These are phyloP conservation scores for Trichosurus vulpecula DNA, from an alignment of 2,797 vertebrate species.

Conservation along the genomic window DNA sequence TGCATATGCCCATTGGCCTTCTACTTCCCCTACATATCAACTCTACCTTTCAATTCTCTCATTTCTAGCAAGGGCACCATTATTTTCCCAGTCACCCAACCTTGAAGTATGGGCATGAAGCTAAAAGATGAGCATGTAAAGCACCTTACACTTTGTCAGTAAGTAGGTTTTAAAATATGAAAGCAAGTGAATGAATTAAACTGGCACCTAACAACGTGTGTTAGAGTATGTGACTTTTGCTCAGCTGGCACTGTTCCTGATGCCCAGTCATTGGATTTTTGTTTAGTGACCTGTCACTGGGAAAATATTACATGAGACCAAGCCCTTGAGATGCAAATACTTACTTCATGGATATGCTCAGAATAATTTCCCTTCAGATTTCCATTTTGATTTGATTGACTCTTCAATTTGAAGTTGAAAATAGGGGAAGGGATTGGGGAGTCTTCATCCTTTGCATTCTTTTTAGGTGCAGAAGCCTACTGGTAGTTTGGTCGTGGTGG, in stretches of 20 bases:
- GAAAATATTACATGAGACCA: neutral
- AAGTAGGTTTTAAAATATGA: neutral
- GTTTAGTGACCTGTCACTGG: constrained; percentile 32
- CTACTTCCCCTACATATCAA: neutral
- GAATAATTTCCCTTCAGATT: constrained; percentile 37
- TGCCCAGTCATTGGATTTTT: constrained; percentile 35
- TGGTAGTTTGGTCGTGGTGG: neutral
- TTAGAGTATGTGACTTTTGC: neutral
- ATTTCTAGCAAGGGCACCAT: neutral
- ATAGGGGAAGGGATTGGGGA: neutral
- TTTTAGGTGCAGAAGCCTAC: neutral
- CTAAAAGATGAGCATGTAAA: neutral
- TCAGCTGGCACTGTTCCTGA: constrained; percentile 1
- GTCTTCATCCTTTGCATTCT: neutral
- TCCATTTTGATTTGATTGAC: neutral
- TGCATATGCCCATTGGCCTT: neutral
- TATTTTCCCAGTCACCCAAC: neutral
- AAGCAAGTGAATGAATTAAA: neutral
- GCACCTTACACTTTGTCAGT: neutral
- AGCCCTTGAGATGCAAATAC: constrained; percentile 29
- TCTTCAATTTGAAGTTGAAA: constrained; percentile 48
- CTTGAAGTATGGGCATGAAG: neutral
- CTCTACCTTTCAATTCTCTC: neutral
- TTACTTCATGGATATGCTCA: constrained; percentile 41
- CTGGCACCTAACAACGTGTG: neutral